A percentile compares a stretch with the other conserved stretches of the same genome.
Evolutionary conservation across 2,888 invertebrate genomes (phyloP).

Genomic region (Panzeria rudis): DNA sequence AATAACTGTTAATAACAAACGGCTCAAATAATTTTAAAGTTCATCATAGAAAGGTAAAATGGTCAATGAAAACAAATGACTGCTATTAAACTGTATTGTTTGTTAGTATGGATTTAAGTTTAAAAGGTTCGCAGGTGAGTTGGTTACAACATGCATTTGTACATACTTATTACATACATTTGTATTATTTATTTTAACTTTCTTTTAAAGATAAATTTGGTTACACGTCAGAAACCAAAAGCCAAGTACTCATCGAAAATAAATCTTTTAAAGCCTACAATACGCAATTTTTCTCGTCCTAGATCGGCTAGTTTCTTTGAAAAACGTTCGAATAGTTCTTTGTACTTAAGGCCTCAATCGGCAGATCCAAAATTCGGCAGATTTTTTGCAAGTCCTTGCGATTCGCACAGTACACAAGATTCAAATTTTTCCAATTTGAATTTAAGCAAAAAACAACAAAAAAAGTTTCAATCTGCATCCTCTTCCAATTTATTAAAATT

Average conservation of each 20-base stretch:
- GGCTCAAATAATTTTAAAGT: constrained; percentile 23
- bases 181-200: background rate
- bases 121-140: constrained; percentile 83
- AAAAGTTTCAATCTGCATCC: constrained; percentile 77
- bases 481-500: constrained; percentile 83
- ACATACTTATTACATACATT: no score
- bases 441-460: constrained; percentile 74
- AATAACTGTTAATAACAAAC: constrained; percentile 7
- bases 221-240: constrained; percentile 82
- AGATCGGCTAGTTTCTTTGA: constrained; percentile 82
- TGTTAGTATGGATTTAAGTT: constrained; percentile 83
- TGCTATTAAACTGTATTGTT: constrained; percentile 9
- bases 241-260: constrained; percentile 79
- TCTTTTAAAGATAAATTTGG: constrained; percentile 82
- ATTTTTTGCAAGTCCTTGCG: constrained; percentile 71
- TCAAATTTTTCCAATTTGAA: constrained; percentile 73
- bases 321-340: constrained; percentile 79
- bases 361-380: constrained; percentile 82
- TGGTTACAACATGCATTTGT: background rate
- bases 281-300: constrained; percentile 76
- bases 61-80: constrained; percentile 39
- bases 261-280: constrained; percentile 65
- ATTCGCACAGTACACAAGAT: constrained; percentile 75
- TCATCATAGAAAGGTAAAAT: constrained; percentile 17
- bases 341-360: constrained; percentile 81